Percentiles rank a stretch among this genome's conserved stretches.
Evolutionary conservation across 2,888 invertebrate species (phyloP).

Genomic region (Empis stercorea): DNA sequence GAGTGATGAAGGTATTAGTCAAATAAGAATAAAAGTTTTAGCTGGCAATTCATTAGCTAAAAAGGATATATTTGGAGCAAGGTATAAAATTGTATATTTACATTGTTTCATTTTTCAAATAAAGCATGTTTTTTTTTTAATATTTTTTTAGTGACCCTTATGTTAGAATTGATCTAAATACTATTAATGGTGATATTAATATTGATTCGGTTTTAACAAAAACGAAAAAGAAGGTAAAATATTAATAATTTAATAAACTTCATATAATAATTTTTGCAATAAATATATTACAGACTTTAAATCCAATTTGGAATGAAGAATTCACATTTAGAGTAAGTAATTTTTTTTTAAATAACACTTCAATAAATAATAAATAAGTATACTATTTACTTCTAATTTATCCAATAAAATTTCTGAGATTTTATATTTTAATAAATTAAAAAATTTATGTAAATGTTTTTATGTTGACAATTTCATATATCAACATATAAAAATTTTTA

Average conservation of each 20-base stretch:
- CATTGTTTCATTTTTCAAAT: neutral
- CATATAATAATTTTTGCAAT: neutral
- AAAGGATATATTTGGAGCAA: constrained; percentile 98
- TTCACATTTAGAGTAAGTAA: constrained; percentile 81
- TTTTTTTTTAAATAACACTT: too few species aligned
- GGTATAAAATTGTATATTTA: constrained; percentile 40
- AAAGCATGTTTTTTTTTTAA: too few species aligned
- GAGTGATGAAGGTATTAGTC: constrained; percentile 68
- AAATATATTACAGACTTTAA: constrained; percentile 57
- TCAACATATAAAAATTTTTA: too few species aligned
- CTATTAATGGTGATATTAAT: constrained; percentile 71
- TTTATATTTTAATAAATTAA: too few species aligned
- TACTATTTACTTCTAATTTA: too few species aligned
- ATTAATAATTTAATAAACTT: too few species aligned
- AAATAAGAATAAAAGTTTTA: constrained; percentile 72
- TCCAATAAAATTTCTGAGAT: too few species aligned
- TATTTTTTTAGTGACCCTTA: constrained; percentile 85
- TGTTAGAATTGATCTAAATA: constrained; percentile 82
- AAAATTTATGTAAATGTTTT: too few species aligned
- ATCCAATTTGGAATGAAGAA: constrained; percentile 97
- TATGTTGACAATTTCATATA: too few species aligned
- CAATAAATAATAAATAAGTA: too few species aligned
- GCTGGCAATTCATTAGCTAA: constrained; percentile 87
- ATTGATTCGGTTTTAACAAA: constrained; percentile 89
- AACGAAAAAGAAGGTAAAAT: constrained; percentile 87